phyloP scores from a whole-genome alignment of 2,888 invertebrate genomes.

The Lepidochrysops patricia region DNA sequence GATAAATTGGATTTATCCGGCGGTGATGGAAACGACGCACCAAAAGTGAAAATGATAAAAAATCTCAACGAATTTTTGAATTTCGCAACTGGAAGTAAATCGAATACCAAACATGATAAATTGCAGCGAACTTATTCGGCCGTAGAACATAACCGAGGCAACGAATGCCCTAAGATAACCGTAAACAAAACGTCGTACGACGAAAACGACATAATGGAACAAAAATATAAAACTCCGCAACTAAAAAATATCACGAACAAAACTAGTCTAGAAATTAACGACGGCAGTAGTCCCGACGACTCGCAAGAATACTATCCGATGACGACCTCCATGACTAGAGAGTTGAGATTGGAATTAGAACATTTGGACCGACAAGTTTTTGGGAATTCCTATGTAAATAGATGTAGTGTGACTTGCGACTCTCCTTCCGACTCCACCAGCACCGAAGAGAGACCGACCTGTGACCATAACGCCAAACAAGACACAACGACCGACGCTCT shows the following conservation, averaged over 20 bases:
- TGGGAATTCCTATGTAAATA: slow-evolving; percentile 67
- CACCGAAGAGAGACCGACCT: slow-evolving; percentile 52
- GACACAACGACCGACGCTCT: slow-evolving; percentile 33
- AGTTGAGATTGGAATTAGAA: slow-evolving; percentile 86
- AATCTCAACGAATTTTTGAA: slow-evolving; percentile 90
- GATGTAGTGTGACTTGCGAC: slow-evolving; percentile 54
- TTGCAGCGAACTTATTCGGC: slow-evolving; percentile 51
- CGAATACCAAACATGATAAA: slow-evolving; percentile 39
- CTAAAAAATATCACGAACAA: slow-evolving; percentile 34
- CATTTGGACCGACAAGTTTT: slow-evolving; percentile 89
- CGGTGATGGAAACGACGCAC: slow-evolving; percentile 50
- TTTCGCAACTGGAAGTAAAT: slow-evolving; percentile 80
- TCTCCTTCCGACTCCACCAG: slow-evolving; percentile 62
- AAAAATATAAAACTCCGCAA: slow-evolving; percentile 34
- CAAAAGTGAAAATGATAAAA: slow-evolving; percentile 76
- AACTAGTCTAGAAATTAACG: slow-evolving; percentile 53
- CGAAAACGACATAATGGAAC: slow-evolving; percentile 38
- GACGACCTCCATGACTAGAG: slow-evolving; percentile 90
- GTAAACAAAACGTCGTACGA: slow-evolving; percentile 52
- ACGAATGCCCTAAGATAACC: slow-evolving; percentile 51
- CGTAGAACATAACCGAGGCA: slow-evolving; percentile 43
- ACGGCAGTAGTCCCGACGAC: slow-evolving; percentile 84
- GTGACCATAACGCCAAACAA: slow-evolving; percentile 38
- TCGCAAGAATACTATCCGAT: slow-evolving; percentile 89
- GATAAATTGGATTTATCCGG: slow-evolving; percentile 68